Conservation (phyloP, 2,113 vertebrate species). For the Aix galericulata region DNA sequence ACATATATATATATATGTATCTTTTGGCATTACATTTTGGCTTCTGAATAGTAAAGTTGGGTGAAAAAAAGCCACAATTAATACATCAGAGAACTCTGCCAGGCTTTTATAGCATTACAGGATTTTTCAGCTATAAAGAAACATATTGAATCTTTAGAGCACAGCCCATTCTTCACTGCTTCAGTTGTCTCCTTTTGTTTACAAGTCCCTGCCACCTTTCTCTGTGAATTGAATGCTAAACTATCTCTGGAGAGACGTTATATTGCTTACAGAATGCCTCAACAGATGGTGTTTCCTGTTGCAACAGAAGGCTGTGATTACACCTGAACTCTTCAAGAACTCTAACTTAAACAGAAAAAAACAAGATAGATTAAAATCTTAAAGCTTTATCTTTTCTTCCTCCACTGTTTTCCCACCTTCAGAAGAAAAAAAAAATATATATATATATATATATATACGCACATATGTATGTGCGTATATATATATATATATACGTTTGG, state of each 20-base stretch:
- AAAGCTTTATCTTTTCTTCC: slow-evolving; percentile 56
- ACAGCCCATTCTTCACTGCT: slow-evolving; percentile 77
- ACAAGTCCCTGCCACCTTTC: slow-evolving; percentile 82
- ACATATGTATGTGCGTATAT: no score
- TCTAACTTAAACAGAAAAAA: slow-evolving; percentile 71
- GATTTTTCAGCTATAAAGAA: slow-evolving; percentile 76
- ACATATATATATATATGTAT: no score
- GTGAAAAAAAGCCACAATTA: slow-evolving; percentile 57
- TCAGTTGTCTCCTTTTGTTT: slow-evolving; percentile 84
- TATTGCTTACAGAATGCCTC: slow-evolving; percentile 82
- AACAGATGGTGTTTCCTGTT: slow-evolving; percentile 84
- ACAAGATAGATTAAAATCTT: slow-evolving; percentile 77
- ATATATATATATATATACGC: no score
- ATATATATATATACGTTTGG: not conserved
- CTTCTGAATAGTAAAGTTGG: not conserved
- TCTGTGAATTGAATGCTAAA: slow-evolving; percentile 86
- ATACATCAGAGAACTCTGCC: slow-evolving; percentile 67
- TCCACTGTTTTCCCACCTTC: not conserved
- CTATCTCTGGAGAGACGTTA: slow-evolving; percentile 82
- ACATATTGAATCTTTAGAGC: slow-evolving; percentile 79
- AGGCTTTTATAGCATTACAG: slow-evolving; percentile 67
- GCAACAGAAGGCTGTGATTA: slow-evolving; percentile 84
- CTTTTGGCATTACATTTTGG: not conserved
- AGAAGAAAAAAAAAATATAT: not conserved
- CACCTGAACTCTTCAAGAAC: slow-evolving; percentile 86